Percentiles rank a stretch among this genome's conserved stretches.
These are phyloP conservation scores for Nephotettix cincticeps DNA, from an alignment of 1,140 invertebrate genomes.

Conservation along the genomic window DNA sequence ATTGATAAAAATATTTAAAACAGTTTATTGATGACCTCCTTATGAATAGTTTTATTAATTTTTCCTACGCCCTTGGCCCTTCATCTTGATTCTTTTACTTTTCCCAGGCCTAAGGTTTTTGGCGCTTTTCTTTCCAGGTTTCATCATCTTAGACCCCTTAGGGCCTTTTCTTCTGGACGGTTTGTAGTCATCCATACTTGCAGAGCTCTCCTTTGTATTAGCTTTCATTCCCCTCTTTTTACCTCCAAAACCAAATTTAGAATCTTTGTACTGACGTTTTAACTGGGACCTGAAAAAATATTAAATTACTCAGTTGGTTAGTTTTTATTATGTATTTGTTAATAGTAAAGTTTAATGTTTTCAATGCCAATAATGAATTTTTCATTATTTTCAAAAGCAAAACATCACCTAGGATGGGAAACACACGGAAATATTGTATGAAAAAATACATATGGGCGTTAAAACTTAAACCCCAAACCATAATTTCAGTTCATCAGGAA, in stretches of 20 bases:
- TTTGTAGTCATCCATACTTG: constrained; percentile 47
- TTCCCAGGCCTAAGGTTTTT: constrained; percentile 57
- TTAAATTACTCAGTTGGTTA: constrained; percentile 27
- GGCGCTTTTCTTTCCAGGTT: constrained; percentile 45
- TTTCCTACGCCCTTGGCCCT: constrained; percentile 45
- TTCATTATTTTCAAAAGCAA: too few relatives aligned
- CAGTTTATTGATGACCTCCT: too few relatives aligned
- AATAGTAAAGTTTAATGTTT: constrained; percentile 44
- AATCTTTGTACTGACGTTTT: constrained; percentile 74
- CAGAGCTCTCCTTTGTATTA: constrained; percentile 81
- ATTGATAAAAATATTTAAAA: too few relatives aligned
- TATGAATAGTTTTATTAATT: too few relatives aligned
- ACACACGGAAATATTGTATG: too few relatives aligned
- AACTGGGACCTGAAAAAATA: constrained; percentile 39
- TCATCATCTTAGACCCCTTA: constrained; percentile 42
- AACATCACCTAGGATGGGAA: too few relatives aligned
- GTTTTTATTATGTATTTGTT: constrained; percentile 1
- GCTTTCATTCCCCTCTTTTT: constrained; percentile 88
- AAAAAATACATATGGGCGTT: too few relatives aligned
- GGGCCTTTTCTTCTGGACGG: neutral
- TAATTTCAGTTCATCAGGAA: too few relatives aligned
- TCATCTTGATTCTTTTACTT: constrained; percentile 58
- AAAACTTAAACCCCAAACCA: too few relatives aligned
- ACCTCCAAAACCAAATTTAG: constrained; percentile 93
- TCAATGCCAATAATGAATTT: too few relatives aligned